Evolutionary conservation across 1,140 invertebrate genomes (phyloP), one percentile per base, ranked within the genome.

Genomic region (Battus philenor): DNA sequence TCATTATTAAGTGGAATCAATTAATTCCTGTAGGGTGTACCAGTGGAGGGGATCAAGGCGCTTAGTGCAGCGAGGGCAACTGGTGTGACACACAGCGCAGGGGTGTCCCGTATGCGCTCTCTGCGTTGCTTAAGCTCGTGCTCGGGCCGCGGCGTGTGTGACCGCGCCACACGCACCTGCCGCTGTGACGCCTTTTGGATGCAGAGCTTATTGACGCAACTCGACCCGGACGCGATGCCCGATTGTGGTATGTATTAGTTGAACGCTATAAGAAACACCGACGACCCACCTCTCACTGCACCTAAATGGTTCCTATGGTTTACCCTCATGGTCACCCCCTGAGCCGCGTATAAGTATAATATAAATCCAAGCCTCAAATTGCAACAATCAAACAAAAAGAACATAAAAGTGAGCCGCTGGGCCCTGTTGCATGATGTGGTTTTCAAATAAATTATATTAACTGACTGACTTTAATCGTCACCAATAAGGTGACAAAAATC

Each of bases 131-230:
- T 98, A 68, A 97, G 97, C 83, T 91, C 95, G 78, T 98, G 96
- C 86, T 97, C 96, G 24, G 93, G 93, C 1, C 96, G 98, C 83
- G 97, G 96, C 26, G 89, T 91, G 10, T 98, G 97, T 80, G 92
- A 97, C 80, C 91, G 94, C 69, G 89, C 91, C 52, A 93, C 93
- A 5, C 89, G 95, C 65, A 88, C 91, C 36, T 98, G 97, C 68
- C 87, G 94, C 33, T 98, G 97, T 86, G 95, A 97, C 84, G 93
- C 95, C 16, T 98, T 98, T 87, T 98, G 96, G 96, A 98, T 98
- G 95, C 92, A 96, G 83, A 89, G 90, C 79, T 65, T 87, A 5
- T 67, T 86, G 20, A 65, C 76, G 2, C 84, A 82, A 50, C 74
- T 87, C 29, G 79, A 87, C 29, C 78, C 77, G 24, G 85, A 87